Percentiles rank a stretch among this genome's conserved stretches.
phyloP scores from a whole-genome alignment of 2,797 vertebrate species.

The Dermochelys coriacea region DNA sequence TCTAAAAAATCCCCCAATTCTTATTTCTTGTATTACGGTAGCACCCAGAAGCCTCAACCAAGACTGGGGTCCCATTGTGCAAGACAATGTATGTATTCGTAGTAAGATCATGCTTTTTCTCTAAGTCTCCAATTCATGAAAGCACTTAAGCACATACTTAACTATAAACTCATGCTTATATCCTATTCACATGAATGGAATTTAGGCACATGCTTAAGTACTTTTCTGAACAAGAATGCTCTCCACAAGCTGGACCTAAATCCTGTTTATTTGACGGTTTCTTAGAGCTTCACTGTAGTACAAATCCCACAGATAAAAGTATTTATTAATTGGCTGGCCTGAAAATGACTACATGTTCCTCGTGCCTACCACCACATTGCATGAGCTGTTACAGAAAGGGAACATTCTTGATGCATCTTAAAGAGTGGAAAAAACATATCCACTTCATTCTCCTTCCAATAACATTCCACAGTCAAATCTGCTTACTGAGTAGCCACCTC shows the following conservation, averaged over 20 bases:
- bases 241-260: neutral
- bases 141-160: neutral
- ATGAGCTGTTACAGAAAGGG: neutral
- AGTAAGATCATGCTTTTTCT: neutral
- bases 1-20: neutral
- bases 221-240: neutral
- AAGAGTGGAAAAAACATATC: slow-evolving; percentile 13
- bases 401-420: slow-evolving; percentile 40
- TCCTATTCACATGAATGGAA: neutral
- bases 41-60: neutral
- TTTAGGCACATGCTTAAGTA: neutral
- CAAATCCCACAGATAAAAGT: slow-evolving; percentile 51
- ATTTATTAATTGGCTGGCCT: slow-evolving; percentile 54
- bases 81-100: neutral
- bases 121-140: neutral
- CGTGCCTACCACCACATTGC: slow-evolving; percentile 46
- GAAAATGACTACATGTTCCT: slow-evolving; percentile 31
- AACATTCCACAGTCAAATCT: slow-evolving; percentile 47
- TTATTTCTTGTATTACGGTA: neutral
- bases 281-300: slow-evolving; percentile 5
- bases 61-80: neutral
- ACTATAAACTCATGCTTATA: neutral
- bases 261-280: neutral
- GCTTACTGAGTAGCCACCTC: slow-evolving; percentile 39
- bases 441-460: slow-evolving; percentile 26